These are phyloP conservation scores for Melanocharis versteri DNA, from an alignment of 2,113 vertebrate species.

Conservation along the genomic window DNA sequence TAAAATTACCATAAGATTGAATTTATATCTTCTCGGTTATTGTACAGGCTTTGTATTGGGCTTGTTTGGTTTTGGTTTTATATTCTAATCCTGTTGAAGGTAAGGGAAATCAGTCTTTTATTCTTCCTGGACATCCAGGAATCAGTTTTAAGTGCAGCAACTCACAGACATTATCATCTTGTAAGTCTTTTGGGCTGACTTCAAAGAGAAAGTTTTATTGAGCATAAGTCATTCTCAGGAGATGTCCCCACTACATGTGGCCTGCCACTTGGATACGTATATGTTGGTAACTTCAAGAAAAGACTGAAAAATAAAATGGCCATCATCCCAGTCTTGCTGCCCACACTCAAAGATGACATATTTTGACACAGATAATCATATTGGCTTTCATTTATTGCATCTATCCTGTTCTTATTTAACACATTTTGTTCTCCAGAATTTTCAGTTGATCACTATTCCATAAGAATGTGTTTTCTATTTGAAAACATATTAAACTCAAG, in stretches of 20 bases:
- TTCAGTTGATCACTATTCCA: neutral
- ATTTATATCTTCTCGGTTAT: neutral
- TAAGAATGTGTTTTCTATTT: neutral
- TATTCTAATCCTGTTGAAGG: neutral
- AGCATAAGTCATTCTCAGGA: neutral
- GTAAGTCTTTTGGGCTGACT: neutral
- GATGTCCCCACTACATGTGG: neutral
- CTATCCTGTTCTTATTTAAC: neutral
- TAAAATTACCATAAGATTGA: neutral
- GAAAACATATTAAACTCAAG: neutral
- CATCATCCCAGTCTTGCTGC: neutral
- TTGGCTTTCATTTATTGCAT: neutral
- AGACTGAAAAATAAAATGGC: neutral
- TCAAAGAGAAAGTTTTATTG: neutral
- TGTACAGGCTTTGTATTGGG: neutral
- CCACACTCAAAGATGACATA: neutral
- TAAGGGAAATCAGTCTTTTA: neutral
- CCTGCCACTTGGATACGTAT: neutral
- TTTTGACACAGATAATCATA: neutral
- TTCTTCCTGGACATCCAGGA: neutral
- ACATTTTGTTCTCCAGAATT: neutral
- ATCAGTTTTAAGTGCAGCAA: neutral
- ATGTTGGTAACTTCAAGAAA: neutral
- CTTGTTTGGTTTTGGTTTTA: neutral
- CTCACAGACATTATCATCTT: neutral